phyloP scores from a whole-genome alignment of 2,888 invertebrate genomes.

The Hedya salicella region DNA sequence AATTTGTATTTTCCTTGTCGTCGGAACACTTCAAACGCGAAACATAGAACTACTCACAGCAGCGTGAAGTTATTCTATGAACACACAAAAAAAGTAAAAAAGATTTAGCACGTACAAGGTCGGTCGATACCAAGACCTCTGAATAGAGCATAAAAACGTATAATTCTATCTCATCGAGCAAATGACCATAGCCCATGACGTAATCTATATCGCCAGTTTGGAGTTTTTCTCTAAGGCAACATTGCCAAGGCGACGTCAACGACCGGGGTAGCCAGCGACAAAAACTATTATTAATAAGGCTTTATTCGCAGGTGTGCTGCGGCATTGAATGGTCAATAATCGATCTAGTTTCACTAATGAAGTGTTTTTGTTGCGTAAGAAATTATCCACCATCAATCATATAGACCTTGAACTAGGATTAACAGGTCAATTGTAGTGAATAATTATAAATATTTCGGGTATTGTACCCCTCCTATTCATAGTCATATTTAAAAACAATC shows the following conservation, averaged over 20 bases:
- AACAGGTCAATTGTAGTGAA: background rate
- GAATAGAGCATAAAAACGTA: conserved; percentile 40
- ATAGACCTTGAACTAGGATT: conserved; percentile 33
- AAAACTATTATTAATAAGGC: conserved; percentile 57
- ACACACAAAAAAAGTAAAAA: conserved; percentile 22
- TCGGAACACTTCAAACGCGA: conserved; percentile 25
- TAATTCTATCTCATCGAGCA: conserved; percentile 45
- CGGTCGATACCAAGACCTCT: conserved; percentile 37
- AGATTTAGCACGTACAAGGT: conserved; percentile 42
- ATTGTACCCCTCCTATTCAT: too few relatives aligned
- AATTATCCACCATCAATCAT: conserved; percentile 29
- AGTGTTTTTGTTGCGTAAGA: conserved; percentile 32
- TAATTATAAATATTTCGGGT: background rate
- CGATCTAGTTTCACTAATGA: conserved; percentile 49
- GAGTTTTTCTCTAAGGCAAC: conserved; percentile 65
- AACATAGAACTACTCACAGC: conserved; percentile 8
- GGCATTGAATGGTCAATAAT: conserved; percentile 52
- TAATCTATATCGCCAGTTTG: conserved; percentile 64
- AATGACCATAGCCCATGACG: conserved; percentile 53
- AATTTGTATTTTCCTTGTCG: conserved; percentile 28
- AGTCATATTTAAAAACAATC: too few relatives aligned
- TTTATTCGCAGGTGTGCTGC: conserved; percentile 55
- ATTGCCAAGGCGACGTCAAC: conserved; percentile 66
- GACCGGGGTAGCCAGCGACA: conserved; percentile 60
- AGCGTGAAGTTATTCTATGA: conserved; percentile 32